A percentile compares a stretch with the other conserved stretches of the same genome.
These are phyloP conservation scores for Adineta ricciae DNA, from an alignment of 2,888 invertebrate genomes.

Conservation along the genomic window DNA sequence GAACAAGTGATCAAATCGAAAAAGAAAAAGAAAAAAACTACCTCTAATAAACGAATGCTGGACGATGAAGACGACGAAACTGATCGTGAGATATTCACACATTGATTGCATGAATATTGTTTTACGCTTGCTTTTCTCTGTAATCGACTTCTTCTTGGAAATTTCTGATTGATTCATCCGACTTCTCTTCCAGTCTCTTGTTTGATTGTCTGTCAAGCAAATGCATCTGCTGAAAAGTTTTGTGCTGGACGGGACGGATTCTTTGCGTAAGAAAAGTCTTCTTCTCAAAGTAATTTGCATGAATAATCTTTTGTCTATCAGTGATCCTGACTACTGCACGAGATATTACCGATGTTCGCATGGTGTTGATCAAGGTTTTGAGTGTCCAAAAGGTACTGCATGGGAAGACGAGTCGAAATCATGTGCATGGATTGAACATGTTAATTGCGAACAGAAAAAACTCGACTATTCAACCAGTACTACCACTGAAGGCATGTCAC, in stretches of 20 bases:
- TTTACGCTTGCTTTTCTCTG: background rate
- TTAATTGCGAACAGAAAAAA: constrained; percentile 23
- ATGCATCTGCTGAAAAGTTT: background rate
- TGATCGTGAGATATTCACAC: background rate
- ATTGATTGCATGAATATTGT: background rate
- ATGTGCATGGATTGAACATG: constrained; percentile 28
- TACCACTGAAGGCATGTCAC: background rate
- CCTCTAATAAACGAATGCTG: background rate
- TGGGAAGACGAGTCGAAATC: constrained; percentile 26
- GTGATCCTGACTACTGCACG: constrained; percentile 25
- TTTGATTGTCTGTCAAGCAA: background rate
- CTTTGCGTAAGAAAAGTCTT: constrained; percentile 3
- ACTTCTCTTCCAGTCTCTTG: background rate
- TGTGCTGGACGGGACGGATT: constrained; percentile 12
- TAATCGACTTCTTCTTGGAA: background rate
- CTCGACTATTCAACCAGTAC: constrained; percentile 10
- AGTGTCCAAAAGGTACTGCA: constrained; percentile 29
- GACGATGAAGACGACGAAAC: background rate
- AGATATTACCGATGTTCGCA: constrained; percentile 31
- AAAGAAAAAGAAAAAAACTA: background rate
- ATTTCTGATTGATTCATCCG: background rate
- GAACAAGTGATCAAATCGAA: background rate
- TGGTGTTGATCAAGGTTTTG: constrained; percentile 30
- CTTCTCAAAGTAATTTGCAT: background rate
- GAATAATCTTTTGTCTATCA: background rate